These are phyloP conservation scores for Henricia sp. DNA, from an alignment of 53 echinoderm and acorn worm genomes.

Conservation along the genomic window DNA sequence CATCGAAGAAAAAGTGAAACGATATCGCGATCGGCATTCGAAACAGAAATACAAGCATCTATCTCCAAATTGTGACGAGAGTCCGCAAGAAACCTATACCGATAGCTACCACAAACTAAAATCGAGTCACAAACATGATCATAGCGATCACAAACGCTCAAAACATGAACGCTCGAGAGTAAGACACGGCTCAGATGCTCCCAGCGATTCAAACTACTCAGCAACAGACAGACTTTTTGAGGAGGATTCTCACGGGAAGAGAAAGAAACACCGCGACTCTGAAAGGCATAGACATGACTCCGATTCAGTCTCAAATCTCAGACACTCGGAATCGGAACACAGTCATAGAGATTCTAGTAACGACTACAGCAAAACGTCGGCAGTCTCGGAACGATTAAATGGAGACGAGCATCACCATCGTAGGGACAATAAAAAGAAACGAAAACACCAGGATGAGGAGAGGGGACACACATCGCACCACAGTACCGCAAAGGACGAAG, in stretches of 20 bases:
- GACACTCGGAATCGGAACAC: conserved; percentile 13
- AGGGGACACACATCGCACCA: conserved; percentile 26
- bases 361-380: background rate
- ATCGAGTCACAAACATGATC: background rate
- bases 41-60: background rate
- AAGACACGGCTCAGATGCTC: conserved; percentile 49
- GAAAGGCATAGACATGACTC: conserved; percentile 64
- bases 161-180: conserved; percentile 37
- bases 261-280: background rate
- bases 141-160: background rate
- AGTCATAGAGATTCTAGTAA: background rate
- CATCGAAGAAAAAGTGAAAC: conserved; percentile 24
- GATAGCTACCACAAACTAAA: background rate
- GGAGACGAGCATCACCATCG: conserved; percentile 1
- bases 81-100: background rate
- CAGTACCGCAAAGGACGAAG: conserved; percentile 1
- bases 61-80: conserved; percentile 17
- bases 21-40: background rate
- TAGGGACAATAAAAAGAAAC: conserved; percentile 75
- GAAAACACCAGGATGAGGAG: conserved; percentile 59
- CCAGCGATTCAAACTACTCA: conserved; percentile 12
- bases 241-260: background rate
- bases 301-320: conserved; percentile 27
- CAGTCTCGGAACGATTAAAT: background rate
- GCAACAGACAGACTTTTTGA: background rate